Base-by-base conservation (phyloP, 1,140 invertebrate genomes). In the Cardiocondyla obscurior region DNA sequence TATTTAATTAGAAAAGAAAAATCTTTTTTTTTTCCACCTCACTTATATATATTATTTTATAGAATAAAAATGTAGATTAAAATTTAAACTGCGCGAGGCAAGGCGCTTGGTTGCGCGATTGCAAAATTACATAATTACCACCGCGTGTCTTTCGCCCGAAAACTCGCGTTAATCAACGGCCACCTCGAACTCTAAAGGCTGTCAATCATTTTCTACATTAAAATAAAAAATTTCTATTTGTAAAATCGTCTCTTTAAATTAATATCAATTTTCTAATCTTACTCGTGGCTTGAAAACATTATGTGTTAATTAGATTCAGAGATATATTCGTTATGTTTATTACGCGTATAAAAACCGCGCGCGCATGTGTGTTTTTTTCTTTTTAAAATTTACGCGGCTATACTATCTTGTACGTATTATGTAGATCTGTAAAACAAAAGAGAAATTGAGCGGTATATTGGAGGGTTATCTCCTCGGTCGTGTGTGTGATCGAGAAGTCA, bases 81-180 rank as follows among this genome's bases (percentile, higher is more conserved):
- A n/a, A n/a, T n/a, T n/a, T n/a, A n/a, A 76, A n/a, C 3, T 14
- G 14, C 36, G 42, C 44, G 49, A 33, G 25, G 28, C 33, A 16
- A 73, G 22, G 44, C 28, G 25, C 57, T 73, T 39, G 22, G 16
- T 76, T 58, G 22, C 39, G 14, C 62, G 39, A 74, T n/a, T 62
- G 22, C 12, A 1, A 22, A 46, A 76, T 76, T 62, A 62, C 39
- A 62, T 46, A 36, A 62, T 73, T 73, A 44, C 1, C 8, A 25
- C 8, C 51, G 30, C 22, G 22, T 10, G 51, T 22, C 16, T 51
- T 5, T 36, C 22, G 10, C 28, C 22, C 28, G 10, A 39, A 19
- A 7, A 25, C 19, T 33, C n/a, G 46, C 46, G n/a, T 10, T 67
- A 51, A 70, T 8, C n/a, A 7, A 10, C 19, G 3, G 14, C 33